These are phyloP conservation scores for Eremophila alpestris DNA, from an alignment of 2,797 vertebrate species.

Conservation along the genomic window DNA sequence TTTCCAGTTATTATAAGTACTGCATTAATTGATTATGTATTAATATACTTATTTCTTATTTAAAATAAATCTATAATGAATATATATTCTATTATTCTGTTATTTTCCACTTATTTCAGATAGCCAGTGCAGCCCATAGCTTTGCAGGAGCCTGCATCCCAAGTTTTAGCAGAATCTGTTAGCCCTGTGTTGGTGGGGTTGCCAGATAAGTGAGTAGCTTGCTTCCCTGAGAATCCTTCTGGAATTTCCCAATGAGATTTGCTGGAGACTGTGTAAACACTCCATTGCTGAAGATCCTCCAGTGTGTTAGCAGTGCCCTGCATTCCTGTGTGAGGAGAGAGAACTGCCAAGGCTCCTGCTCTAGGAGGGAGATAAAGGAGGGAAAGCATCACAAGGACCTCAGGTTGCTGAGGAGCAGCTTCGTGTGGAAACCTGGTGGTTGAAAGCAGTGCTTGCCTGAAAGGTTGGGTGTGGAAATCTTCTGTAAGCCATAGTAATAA, in stretches of 20 bases:
- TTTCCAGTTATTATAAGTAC: not conserved
- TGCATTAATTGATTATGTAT: not conserved
- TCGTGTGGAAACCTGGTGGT: fast-evolving
- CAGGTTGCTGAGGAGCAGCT: not conserved
- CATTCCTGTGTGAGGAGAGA: not conserved
- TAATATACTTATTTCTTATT: not conserved
- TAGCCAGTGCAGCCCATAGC: not conserved
- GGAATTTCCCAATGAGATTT: not conserved
- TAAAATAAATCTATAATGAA: not conserved
- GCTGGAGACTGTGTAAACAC: not conserved
- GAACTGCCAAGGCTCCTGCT: not conserved
- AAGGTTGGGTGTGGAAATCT: not conserved
- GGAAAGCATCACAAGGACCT: not conserved
- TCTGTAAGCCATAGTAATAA: not conserved
- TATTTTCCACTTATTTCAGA: not conserved
- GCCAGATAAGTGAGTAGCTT: not conserved
- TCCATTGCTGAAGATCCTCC: not conserved
- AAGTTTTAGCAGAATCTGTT: not conserved
- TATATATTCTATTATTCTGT: not conserved
- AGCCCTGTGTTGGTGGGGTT: no score
- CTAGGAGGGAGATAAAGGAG: not conserved
- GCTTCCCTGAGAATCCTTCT: not conserved
- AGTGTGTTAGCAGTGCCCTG: not conserved
- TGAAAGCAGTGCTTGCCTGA: not conserved
- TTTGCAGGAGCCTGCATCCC: not conserved